Evolutionary conservation across 2,797 vertebrate genomes (phyloP).

Genomic region (Cichlasoma orientale): DNA sequence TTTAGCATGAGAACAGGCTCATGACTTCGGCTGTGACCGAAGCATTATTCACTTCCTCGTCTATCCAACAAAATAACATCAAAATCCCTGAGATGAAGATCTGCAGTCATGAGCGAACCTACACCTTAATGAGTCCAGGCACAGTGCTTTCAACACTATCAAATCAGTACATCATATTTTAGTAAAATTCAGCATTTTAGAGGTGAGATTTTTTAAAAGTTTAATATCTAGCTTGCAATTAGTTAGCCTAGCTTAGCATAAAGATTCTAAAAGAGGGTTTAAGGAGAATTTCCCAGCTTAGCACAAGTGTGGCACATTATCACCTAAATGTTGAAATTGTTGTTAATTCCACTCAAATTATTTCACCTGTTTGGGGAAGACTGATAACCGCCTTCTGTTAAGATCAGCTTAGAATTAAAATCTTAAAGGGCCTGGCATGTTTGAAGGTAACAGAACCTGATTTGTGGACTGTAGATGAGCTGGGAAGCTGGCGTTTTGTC

Average conservation of each 20-base stretch:
- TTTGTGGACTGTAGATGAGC: background rate
- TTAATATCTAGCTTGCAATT: background rate
- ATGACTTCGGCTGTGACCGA: background rate
- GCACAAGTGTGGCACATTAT: background rate
- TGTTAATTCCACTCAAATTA: background rate
- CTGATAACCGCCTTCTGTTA: background rate
- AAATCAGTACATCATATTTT: background rate
- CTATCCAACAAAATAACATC: background rate
- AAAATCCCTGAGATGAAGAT: background rate
- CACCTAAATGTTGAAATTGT: background rate
- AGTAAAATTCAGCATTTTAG: background rate
- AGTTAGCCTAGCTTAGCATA: background rate
- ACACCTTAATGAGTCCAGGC: background rate
- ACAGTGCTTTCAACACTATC: background rate
- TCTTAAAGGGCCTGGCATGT: background rate
- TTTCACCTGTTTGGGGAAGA: background rate
- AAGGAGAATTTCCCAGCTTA: background rate
- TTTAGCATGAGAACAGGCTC: background rate
- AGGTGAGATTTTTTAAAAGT: background rate
- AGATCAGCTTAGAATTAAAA: background rate
- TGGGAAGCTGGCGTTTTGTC: background rate
- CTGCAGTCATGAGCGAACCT: background rate
- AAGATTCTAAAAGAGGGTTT: background rate
- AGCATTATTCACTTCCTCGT: constrained; percentile 10
- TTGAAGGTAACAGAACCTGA: background rate